Base-by-base conservation (phyloP, 1,140 invertebrate species). In the Wasmannia auropunctata region DNA sequence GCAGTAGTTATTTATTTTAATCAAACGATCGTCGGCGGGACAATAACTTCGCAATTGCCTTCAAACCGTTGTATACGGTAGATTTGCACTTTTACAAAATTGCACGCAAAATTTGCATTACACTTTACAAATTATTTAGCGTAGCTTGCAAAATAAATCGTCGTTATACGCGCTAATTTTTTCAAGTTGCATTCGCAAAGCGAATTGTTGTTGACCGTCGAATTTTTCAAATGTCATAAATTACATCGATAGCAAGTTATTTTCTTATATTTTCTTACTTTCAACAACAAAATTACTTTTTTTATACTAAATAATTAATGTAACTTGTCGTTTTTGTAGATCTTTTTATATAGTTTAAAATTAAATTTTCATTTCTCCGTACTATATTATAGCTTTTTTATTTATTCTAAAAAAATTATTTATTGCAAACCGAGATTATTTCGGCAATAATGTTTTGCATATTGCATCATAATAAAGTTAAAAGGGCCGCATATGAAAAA, bases 1-100 rank as follows among this genome's bases (percentile, higher is more conserved):
- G 63, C 77, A 34, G 77, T 72, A 74, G 79, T 83, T 83, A 83
- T 83, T 83, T 83, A 83, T 83, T 83, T 83, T 83, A 83, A 83
- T 83, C 79, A 83, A 83, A 83, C 79, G 79, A 83, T 83, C 79
- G 79, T 83, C 67, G 67, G 11, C 40, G 79, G 79, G 67, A 83
- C 79, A 83, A 83, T 83, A 83, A 83, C 79, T 58, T 60, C 19
- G 51, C 67, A 83, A 74, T 83, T 83, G 79, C 67, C 79, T 58
- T 58, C 51, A 58, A 81, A 81, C 37, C 11, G 67, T 58, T 43
- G 28, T 58, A 43, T 22, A 74, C 19, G 28, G 51, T n/a, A 58
- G 51, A 83, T 83, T 83, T 83, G 51, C 67, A 83, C 51, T 83
- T 83, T 74, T 70, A 40, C 14, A 83, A 83, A 83, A 83, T 83